These are phyloP conservation scores for Sakesphorus luctuosus DNA, from an alignment of 2,113 vertebrate species.

Conservation along the genomic window DNA sequence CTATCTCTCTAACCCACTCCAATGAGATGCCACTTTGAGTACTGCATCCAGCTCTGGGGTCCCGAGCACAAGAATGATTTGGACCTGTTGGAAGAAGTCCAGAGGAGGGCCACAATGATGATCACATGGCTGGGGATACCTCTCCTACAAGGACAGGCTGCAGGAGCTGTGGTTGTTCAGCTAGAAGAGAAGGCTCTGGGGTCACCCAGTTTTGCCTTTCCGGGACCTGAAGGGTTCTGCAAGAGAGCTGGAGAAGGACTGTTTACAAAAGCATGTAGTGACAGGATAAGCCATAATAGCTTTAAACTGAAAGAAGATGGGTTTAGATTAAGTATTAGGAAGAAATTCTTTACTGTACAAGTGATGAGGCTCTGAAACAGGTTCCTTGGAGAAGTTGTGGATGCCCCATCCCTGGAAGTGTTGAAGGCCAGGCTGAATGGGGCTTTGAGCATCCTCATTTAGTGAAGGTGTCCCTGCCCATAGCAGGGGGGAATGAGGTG, in stretches of 20 bases:
- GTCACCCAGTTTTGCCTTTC: background rate
- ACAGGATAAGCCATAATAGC: background rate
- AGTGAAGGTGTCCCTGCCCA: background rate
- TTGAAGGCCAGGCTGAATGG: background rate
- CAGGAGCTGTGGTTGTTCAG: background rate
- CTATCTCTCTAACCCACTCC: background rate
- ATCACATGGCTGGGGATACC: background rate
- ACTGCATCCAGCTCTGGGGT: background rate
- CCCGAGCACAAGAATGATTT: background rate
- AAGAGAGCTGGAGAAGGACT: background rate
- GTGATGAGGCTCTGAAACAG: background rate
- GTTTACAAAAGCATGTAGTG: background rate
- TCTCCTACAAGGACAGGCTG: background rate
- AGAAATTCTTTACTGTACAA: background rate
- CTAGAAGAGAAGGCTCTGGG: background rate
- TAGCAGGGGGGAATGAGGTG: background rate
- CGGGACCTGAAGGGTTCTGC: background rate
- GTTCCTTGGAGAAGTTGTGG: background rate
- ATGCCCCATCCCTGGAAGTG: background rate
- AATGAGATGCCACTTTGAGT: rapidly evolving
- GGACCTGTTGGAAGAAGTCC: background rate
- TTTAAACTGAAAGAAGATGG: background rate
- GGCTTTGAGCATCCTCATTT: background rate
- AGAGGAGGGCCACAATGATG: background rate
- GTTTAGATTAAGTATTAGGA: background rate